Percentiles rank a stretch among this genome's conserved stretches.
phyloP scores from a whole-genome alignment of 2,797 vertebrate species.

The Syncerus caffer region DNA sequence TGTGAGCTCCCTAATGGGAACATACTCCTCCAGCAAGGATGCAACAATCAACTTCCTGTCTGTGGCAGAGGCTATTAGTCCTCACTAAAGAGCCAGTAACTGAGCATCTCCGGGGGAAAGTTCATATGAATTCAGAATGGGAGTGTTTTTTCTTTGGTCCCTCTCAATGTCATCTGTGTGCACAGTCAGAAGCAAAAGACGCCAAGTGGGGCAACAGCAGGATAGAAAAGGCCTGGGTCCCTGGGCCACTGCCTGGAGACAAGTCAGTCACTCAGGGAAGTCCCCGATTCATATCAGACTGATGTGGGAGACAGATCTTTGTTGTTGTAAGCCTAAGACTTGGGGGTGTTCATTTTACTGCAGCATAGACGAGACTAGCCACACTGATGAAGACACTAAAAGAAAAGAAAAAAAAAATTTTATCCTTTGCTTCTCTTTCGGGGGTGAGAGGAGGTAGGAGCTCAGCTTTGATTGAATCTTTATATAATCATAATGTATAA shows the following conservation, averaged over 20 bases:
- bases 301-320: neutral
- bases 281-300: neutral
- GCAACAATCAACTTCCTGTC: neutral
- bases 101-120: neutral
- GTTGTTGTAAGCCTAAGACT: neutral
- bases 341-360: neutral
- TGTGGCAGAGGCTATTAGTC: neutral
- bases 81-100: neutral
- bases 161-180: neutral
- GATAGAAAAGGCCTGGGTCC: neutral
- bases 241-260: neutral
- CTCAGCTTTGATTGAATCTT: neutral
- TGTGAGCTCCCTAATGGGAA: neutral
- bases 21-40: neutral
- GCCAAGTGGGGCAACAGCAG: neutral
- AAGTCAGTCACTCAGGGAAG: neutral
- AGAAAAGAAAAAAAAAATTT: neutral
- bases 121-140: neutral
- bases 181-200: neutral
- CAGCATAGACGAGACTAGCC: neutral
- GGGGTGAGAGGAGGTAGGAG: fast-evolving
- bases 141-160: neutral
- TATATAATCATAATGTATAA: neutral
- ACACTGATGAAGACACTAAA: neutral
- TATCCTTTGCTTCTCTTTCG: neutral